A percentile compares a stretch with the other conserved stretches of the same genome.
Evolutionary conservation across 2,888 invertebrate species (phyloP).

Genomic region (Trichogramma evanescens): DNA sequence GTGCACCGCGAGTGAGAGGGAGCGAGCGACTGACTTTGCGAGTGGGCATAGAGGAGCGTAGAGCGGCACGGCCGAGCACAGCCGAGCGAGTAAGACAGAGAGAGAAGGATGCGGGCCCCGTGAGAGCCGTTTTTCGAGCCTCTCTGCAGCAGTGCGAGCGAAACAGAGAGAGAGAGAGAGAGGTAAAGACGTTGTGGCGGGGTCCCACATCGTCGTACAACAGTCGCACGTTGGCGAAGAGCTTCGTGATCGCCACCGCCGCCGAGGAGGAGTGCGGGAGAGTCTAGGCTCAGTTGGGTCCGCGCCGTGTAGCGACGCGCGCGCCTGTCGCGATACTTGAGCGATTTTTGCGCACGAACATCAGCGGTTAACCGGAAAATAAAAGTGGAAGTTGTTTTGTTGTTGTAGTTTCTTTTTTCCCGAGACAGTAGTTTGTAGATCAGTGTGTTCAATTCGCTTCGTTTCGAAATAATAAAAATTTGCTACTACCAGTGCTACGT

Average conservation of each 20-base stretch:
- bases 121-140: background rate
- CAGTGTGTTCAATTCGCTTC: no score
- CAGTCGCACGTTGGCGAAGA: constrained; percentile 8
- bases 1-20: constrained; percentile 1
- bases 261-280: constrained; percentile 5
- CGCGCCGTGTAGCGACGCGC: constrained; percentile 13
- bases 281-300: constrained; percentile 17
- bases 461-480: no score
- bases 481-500: no score
- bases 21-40: background rate
- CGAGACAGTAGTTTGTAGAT: no score
- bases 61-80: background rate
- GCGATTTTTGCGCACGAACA: no score
- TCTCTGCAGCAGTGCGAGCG: background rate
- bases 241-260: constrained; percentile 4
- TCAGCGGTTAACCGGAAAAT: no score
- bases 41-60: background rate
- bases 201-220: background rate
- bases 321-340: constrained; percentile 16
- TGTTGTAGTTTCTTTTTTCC: no score
- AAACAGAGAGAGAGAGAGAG: constrained; percentile 12
- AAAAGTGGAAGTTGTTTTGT: no score
- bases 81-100: no score
- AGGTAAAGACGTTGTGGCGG: constrained; percentile 1
- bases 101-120: background rate